These are phyloP conservation scores for Hippocampus guttulatus DNA, from an alignment of 2,113 vertebrate genomes.

Conservation along the genomic window DNA sequence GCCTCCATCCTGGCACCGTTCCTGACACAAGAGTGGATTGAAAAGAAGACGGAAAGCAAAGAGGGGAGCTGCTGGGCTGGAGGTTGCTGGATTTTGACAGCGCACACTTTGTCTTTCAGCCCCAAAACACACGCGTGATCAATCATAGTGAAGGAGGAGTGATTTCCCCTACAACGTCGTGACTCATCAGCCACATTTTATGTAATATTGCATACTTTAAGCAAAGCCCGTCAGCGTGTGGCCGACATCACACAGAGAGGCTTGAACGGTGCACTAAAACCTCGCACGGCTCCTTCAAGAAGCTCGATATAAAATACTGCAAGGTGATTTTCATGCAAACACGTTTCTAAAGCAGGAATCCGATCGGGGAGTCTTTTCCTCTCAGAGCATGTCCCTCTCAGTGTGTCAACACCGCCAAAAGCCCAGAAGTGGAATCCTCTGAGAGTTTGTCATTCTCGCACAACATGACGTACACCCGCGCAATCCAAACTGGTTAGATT, in stretches of 20 bases:
- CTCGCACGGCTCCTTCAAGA: neutral
- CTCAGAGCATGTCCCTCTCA: neutral
- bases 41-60: neutral
- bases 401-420: neutral
- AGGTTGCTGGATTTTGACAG: constrained; percentile 17
- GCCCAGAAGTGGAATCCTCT: constrained; percentile 20
- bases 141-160: constrained; percentile 2
- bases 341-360: neutral
- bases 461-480: neutral
- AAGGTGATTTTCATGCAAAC: neutral
- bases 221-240: constrained; percentile 2
- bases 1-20: neutral
- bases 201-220: constrained; percentile 2
- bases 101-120: constrained; percentile 5
- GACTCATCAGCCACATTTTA: constrained; percentile 20
- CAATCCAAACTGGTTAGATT: neutral
- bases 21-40: constrained; percentile 8
- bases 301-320: neutral
- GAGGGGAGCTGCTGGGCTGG: neutral
- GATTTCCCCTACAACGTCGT: constrained; percentile 7
- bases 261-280: constrained; percentile 16
- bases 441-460: constrained; percentile 11
- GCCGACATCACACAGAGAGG: constrained; percentile 17
- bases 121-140: constrained; percentile 5
- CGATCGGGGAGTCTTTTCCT: constrained; percentile 10